Base-by-base conservation (phyloP, 2,888 invertebrate genomes). In the Trissolcus japonicus region DNA sequence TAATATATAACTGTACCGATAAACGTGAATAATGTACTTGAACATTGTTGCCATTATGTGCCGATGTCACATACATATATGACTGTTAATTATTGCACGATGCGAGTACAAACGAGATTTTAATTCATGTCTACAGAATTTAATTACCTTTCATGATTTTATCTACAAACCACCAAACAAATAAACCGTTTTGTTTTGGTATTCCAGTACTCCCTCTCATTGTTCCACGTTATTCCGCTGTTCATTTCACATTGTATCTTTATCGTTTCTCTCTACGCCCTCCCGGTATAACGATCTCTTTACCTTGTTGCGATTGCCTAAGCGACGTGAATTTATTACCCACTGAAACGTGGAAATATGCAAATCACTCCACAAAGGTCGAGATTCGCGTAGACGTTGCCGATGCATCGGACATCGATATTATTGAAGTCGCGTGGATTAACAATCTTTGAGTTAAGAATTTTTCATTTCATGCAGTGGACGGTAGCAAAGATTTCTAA, bases 301-400 rank as follows among this genome's bases (percentile, higher is more conserved):
- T 82, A 79, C 80, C 81, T 79, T 81, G 82, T 81, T 81, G 80
- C 82, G 86, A 88, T 87, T 87, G 84, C 85, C 85, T 82, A 84
- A 87, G 84, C 84, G 84, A 81, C 82, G 82, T 82, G 81, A 85
- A 87, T 87, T 86, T 87, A 87, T 85, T 85, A 82, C 80, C 83
- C 83, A 85, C 82, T 86, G 85, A 87, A 87, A 85, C 82, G 83
- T 82, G 83, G 82, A 86, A 85, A 85, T 86, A 86, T 86, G 86
- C 83, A 85, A 85, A 87, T 87, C 83, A 84, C 83, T 85, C 86
- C 83, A 83, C 86, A 85, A 84, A 87, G 84, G 85, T 87, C 85
- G 85, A 85, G 84, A 85, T 86, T 83, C 83, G 80, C 82, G 82
- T 80, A 83, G 81, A 83, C 82, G 79, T 81, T 78, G 79, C 76